Base-by-base conservation (phyloP, 92 coral and sea anemone species). In the Porites lobata region DNA sequence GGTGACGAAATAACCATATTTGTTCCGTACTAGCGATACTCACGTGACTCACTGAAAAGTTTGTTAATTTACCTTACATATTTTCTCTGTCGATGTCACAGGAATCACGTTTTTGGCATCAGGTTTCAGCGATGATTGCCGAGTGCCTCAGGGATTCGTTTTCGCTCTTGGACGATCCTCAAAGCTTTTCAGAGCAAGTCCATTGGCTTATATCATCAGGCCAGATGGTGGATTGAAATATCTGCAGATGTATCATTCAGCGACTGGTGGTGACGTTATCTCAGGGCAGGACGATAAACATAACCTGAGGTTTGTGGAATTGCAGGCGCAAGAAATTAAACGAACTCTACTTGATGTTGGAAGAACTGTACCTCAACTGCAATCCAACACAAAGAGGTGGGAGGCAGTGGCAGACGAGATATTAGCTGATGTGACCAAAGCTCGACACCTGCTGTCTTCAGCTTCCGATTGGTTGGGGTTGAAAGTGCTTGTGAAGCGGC, bases 321-420 rank as follows among this genome's bases (percentile, higher is more conserved):
- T 7, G 32, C 72, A 79, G 73, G 20, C 63, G 74, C 20, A 50
- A 19, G 73, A 79, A 65, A 66, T 66, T 11, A 65, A 79, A 12
- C 24, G 62, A 50, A 53, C 65, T 18, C 72, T 79, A 24, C 32
- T 43, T 18, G 73, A 79, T 47, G 73, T 79, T 50, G 32, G 20
- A 59, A 11, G 4, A 47, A 43, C 11, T 64, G 84, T 64, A 12
- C 84, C 84, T 64, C 72, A 79, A 24, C 20, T 79, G 57, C 72
- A 51, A 47, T 50, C 72, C 19, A n/a, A 20, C 20, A 6, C 47
- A 19, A 19, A 64, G 58, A 79, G 13, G 13, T 63, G 84, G 84
- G n/a, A 19, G 18, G 52, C 52, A 26, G 32, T 57, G 21, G 24
- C 9, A 8, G 56, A 77, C 2, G 81, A 77, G 18, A 77, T 38